phyloP scores from a whole-genome alignment of 2,113 vertebrate species.

The Elephas maximus region DNA sequence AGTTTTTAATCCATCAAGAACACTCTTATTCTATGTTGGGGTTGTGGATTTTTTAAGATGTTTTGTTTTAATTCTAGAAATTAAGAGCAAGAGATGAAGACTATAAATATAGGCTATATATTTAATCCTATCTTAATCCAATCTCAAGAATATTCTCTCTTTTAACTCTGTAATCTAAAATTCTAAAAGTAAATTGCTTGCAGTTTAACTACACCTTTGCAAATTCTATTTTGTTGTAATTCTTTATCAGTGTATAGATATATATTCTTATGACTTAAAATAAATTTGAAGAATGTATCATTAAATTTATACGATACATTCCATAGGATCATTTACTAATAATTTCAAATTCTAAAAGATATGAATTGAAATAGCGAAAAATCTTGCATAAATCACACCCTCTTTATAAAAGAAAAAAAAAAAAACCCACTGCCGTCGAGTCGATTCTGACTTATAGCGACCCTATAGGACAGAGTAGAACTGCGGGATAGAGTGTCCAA shows the following conservation, averaged over 20 bases:
- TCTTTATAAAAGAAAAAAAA: too few species aligned
- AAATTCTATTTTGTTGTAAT: constrained; percentile 18
- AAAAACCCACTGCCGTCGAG: too few species aligned
- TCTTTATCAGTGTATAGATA: neutral
- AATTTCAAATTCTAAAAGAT: constrained; percentile 24
- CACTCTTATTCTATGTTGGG: neutral
- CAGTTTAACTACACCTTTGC: neutral
- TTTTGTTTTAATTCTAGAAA: too few species aligned
- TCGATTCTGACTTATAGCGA: too few species aligned
- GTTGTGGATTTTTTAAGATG: neutral
- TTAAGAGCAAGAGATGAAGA: too few species aligned
- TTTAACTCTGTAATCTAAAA: neutral
- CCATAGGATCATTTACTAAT: neutral
- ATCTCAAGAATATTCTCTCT: neutral
- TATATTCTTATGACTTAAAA: constrained; percentile 31
- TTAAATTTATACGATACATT: neutral
- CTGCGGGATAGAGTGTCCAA: too few species aligned
- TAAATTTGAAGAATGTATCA: constrained; percentile 18
- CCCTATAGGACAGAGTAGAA: too few species aligned
- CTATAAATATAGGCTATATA: neutral
- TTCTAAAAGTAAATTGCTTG: neutral
- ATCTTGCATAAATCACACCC: neutral
- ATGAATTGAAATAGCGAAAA: constrained; percentile 24
- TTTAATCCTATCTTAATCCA: neutral
- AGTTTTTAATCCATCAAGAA: neutral